phyloP scores from a whole-genome alignment of 2,888 invertebrate species.

The Parnassius orleans region DNA sequence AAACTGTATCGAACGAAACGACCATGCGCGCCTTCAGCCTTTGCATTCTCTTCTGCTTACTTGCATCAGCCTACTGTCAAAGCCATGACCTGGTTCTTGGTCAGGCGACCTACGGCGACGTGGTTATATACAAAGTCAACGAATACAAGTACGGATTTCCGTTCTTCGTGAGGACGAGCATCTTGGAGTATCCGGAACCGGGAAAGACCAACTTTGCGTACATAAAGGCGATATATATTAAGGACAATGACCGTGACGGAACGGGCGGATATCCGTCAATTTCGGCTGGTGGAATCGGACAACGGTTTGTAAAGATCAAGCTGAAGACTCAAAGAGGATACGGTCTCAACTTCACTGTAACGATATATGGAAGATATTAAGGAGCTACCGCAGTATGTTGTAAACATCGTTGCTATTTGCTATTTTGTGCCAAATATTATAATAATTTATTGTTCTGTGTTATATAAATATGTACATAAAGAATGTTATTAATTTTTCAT shows the following conservation, averaged over 20 bases:
- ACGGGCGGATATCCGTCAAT: slow-evolving; percentile 63
- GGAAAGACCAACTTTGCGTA: slow-evolving; percentile 59
- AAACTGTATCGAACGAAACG: slow-evolving; percentile 54
- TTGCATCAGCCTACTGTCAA: slow-evolving; percentile 48
- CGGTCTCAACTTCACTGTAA: slow-evolving; percentile 69
- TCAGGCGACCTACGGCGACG: slow-evolving; percentile 60
- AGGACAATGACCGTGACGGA: slow-evolving; percentile 60
- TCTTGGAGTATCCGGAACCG: slow-evolving; percentile 60
- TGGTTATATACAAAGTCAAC: slow-evolving; percentile 54
- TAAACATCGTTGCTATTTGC: background rate
- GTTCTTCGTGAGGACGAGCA: slow-evolving; percentile 52
- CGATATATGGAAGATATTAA: slow-evolving; percentile 67
- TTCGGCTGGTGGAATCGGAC: slow-evolving; percentile 66
- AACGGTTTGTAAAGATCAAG: slow-evolving; percentile 65
- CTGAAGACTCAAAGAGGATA: slow-evolving; percentile 63
- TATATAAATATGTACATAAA: background rate
- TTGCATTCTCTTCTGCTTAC: slow-evolving; percentile 46
- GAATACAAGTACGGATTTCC: slow-evolving; percentile 69
- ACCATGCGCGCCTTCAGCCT: slow-evolving; percentile 52
- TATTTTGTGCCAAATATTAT: slow-evolving; percentile 3
- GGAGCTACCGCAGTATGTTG: background rate
- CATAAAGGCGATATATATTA: slow-evolving; percentile 60
- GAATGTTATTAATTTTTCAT: too few species aligned
- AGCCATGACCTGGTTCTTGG: slow-evolving; percentile 64
- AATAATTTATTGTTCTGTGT: slow-evolving; percentile 11